Conservation (phyloP, 2,888 invertebrate species). For the Oegoconia quadripuncta region DNA sequence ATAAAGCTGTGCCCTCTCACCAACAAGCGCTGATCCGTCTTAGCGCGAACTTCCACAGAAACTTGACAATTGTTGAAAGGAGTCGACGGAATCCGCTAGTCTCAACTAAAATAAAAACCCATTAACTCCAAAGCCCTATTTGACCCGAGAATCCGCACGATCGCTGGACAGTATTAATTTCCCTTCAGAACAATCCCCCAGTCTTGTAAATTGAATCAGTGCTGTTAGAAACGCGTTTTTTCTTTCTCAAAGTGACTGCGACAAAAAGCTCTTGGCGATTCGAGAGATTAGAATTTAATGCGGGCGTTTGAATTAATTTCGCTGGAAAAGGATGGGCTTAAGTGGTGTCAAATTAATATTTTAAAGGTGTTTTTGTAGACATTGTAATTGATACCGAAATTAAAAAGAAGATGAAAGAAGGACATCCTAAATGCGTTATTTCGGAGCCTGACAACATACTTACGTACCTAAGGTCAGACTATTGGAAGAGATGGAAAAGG, state of each 20-base stretch:
- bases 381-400: too few species aligned
- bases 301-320: slow-evolving; percentile 33
- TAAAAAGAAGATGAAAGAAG: too few species aligned
- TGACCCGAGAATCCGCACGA: slow-evolving; percentile 19
- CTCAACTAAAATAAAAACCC: slow-evolving; percentile 9
- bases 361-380: background rate
- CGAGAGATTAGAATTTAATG: slow-evolving; percentile 41
- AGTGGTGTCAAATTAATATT: background rate
- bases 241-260: slow-evolving; percentile 39
- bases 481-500: too few species aligned
- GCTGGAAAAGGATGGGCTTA: too few species aligned
- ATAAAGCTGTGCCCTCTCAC: too few species aligned
- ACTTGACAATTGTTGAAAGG: background rate
- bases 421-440: too few species aligned
- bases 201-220: slow-evolving; percentile 44
- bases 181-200: slow-evolving; percentile 32
- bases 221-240: slow-evolving; percentile 44
- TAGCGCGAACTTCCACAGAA: background rate
- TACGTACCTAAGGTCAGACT: too few species aligned
- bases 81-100: background rate
- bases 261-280: slow-evolving; percentile 22
- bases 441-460: too few species aligned
- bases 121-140: slow-evolving; percentile 19
- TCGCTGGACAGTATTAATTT: slow-evolving; percentile 40
- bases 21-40: too few species aligned